phyloP scores from a whole-genome alignment of 1,140 invertebrate species.

The Bombus affinis region DNA sequence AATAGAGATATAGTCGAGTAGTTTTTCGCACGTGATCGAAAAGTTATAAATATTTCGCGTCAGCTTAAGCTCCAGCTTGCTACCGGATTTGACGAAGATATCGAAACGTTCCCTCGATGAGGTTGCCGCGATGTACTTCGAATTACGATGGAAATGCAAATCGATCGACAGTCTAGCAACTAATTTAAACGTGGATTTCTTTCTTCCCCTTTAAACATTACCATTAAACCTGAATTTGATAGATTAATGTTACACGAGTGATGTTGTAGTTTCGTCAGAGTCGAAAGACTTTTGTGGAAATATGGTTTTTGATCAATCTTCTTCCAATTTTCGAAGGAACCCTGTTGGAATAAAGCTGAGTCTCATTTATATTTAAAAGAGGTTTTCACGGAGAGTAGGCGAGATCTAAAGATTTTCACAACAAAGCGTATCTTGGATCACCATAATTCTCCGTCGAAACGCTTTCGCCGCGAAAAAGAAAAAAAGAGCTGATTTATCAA shows the following conservation, averaged over 20 bases:
- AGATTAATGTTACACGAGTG: too few species aligned
- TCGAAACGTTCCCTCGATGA: background rate
- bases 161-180: background rate
- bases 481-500: too few species aligned
- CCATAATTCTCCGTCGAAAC: background rate
- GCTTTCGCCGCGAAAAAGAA: background rate
- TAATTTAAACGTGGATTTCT: background rate
- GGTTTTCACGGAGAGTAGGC: background rate
- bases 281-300: background rate
- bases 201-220: too few species aligned
- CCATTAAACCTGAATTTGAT: background rate
- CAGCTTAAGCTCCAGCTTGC: background rate
- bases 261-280: background rate
- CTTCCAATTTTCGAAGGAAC: background rate
- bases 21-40: background rate
- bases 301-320: background rate
- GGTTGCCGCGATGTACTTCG: background rate
- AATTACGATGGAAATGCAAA: conserved; percentile 1
- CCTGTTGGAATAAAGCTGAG: background rate
- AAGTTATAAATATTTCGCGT: background rate
- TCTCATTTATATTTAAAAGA: conserved; percentile 10
- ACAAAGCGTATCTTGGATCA: conserved; percentile 4
- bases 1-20: background rate
- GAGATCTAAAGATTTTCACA: background rate
- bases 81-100: background rate